Percentiles rank a stretch among this genome's conserved stretches.
phyloP scores from a whole-genome alignment of 2,113 vertebrate genomes.

The Nyctibius bracteatus region DNA sequence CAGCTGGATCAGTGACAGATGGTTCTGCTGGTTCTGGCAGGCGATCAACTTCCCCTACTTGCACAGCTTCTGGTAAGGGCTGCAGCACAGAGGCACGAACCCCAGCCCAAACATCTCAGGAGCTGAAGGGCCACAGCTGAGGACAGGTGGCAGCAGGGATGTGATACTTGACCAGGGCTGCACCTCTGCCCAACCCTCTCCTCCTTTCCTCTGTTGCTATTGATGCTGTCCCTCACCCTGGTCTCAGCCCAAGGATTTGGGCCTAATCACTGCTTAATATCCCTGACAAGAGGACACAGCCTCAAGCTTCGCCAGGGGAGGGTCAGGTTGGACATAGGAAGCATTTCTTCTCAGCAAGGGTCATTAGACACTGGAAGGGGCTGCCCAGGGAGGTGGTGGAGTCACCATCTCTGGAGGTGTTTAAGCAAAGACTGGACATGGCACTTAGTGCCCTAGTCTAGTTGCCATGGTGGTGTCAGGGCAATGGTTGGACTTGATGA shows the following conservation, averaged over 20 bases:
- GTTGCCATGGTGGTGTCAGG: too few species aligned
- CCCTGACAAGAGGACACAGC: too few species aligned
- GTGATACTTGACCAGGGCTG: background rate
- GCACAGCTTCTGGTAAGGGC: constrained; percentile 90
- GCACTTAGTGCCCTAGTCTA: too few species aligned
- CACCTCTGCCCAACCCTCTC: background rate
- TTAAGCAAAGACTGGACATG: too few species aligned
- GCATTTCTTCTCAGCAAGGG: too few species aligned
- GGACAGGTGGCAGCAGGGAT: background rate
- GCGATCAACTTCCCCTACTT: constrained; percentile 88
- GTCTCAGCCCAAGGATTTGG: background rate
- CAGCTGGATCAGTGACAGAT: constrained; percentile 90
- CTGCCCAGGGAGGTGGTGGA: too few species aligned
- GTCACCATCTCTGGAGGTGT: too few species aligned
- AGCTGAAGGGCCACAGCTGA: background rate
- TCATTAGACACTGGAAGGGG: too few species aligned
- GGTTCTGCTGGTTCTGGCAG: constrained; percentile 88
- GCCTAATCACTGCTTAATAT: background rate
- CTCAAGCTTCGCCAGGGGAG: too few species aligned
- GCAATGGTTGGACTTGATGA: too few species aligned
- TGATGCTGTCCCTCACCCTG: background rate
- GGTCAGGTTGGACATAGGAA: too few species aligned
- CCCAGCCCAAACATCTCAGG: background rate
- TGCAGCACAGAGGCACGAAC: background rate
- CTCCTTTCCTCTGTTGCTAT: background rate